A percentile compares a stretch with the other conserved stretches of the same genome.
phyloP scores from a whole-genome alignment of 2,797 vertebrate species.

The Oreortyx pictus region DNA sequence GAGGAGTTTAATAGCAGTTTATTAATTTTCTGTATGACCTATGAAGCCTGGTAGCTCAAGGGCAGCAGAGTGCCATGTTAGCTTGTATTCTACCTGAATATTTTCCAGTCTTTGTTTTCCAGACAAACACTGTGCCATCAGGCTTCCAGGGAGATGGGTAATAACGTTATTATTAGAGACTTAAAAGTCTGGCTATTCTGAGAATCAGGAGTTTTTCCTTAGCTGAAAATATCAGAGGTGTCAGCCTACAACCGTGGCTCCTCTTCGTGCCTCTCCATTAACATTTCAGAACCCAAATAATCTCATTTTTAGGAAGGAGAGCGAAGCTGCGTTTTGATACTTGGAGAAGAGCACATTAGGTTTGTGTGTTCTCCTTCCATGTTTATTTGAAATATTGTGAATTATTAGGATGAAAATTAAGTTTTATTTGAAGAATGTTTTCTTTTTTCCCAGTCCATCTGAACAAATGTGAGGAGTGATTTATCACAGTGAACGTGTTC shows the following conservation, averaged over 20 bases:
- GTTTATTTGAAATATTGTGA: constrained; percentile 21
- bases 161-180: not conserved
- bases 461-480: not conserved
- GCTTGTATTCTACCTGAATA: not conserved
- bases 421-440: not conserved
- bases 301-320: not conserved
- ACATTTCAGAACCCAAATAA: constrained; percentile 10
- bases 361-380: not conserved
- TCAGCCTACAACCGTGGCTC: not conserved
- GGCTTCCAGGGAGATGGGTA: not conserved
- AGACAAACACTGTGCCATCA: not conserved
- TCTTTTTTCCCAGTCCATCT: not conserved
- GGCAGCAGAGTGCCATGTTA: not conserved
- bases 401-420: not conserved
- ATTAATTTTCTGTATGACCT: not conserved
- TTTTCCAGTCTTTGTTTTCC: not conserved
- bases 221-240: not conserved
- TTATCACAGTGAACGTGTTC: not conserved
- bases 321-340: not conserved
- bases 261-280: accelerated
- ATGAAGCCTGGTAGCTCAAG: not conserved
- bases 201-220: not conserved
- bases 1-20: not conserved
- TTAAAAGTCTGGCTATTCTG: not conserved
- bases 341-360: not conserved